Evolutionary conservation across 2,113 vertebrate genomes (phyloP).

Genomic region (Strix uralensis): DNA sequence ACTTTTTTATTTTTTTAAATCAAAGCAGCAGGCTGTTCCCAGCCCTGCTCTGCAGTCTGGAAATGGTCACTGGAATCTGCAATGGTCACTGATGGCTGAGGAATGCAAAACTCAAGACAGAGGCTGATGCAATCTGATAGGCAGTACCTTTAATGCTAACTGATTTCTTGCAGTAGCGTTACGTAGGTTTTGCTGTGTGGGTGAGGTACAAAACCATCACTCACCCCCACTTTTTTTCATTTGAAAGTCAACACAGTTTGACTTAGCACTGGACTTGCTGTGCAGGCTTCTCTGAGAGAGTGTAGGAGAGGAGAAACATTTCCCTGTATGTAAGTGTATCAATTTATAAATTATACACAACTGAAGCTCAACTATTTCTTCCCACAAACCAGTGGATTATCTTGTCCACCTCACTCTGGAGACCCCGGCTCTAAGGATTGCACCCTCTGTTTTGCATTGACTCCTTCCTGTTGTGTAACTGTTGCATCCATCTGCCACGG

Average conservation of each 20-base stretch:
- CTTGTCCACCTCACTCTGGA: not conserved
- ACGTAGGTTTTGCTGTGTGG: not conserved
- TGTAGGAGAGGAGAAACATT: not conserved
- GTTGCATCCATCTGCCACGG: not conserved
- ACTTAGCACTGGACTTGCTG: fast-evolving
- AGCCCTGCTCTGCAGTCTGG: not conserved
- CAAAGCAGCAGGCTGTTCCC: not conserved
- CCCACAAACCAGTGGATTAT: not conserved
- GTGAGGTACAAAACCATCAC: not conserved
- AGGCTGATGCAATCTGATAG: not conserved
- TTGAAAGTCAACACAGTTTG: not conserved
- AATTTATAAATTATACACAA: not conserved
- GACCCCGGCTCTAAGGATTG: not conserved
- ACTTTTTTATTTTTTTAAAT: not conserved
- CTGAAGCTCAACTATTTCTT: not conserved
- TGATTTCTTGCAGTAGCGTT: not conserved
- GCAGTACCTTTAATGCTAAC: not conserved
- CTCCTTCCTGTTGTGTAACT: not conserved
- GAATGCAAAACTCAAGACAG: not conserved
- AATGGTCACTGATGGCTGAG: not conserved
- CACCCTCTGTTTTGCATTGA: not conserved
- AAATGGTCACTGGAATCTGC: not conserved
- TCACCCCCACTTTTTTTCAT: fast-evolving
- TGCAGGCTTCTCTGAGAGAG: not conserved
- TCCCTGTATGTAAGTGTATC: not conserved